Conservation (phyloP, 2,888 invertebrate genomes). For the Cephalotes varians region DNA sequence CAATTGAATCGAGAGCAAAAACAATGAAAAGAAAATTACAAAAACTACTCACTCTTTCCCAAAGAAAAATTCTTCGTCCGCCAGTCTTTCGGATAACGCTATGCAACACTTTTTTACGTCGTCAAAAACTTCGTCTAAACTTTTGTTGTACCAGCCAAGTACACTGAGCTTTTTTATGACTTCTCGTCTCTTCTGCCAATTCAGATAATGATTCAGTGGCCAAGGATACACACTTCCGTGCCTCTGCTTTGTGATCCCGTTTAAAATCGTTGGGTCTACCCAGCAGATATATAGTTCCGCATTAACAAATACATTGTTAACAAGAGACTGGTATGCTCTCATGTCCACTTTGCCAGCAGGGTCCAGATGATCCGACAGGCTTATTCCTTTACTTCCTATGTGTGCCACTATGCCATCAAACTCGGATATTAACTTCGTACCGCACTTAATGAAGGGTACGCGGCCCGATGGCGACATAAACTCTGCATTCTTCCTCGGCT, state of each 20-base stretch:
- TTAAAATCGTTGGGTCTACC: slow-evolving; percentile 92
- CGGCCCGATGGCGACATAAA: slow-evolving; percentile 98
- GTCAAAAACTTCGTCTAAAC: slow-evolving; percentile 91
- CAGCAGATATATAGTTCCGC: slow-evolving; percentile 97
- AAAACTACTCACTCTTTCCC: slow-evolving; percentile 89
- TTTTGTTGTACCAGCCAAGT: slow-evolving; percentile 93
- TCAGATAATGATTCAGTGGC: slow-evolving; percentile 95
- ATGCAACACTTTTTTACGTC: slow-evolving; percentile 95
- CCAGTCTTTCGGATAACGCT: slow-evolving; percentile 94
- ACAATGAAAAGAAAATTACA: not conserved
- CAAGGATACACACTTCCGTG: slow-evolving; percentile 97
- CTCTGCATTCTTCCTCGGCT: slow-evolving; percentile 96
- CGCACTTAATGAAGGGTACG: slow-evolving; percentile 97
- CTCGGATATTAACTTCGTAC: slow-evolving; percentile 95
- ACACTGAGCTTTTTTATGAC: slow-evolving; percentile 91
- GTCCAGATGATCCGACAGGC: slow-evolving; percentile 90
- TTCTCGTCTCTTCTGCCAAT: slow-evolving; percentile 91
- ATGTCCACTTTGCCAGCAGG: slow-evolving; percentile 93
- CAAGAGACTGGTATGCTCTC: slow-evolving; percentile 96
- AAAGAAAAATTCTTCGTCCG: slow-evolving; percentile 93
- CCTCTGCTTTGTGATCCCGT: slow-evolving; percentile 93
- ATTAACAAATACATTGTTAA: slow-evolving; percentile 95
- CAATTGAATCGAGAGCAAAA: not conserved
- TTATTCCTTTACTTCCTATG: slow-evolving; percentile 93
- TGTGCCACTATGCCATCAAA: slow-evolving; percentile 96